Percentiles rank a stretch among this genome's conserved stretches.
Evolutionary conservation across 2,888 invertebrate genomes (phyloP).

Genomic region (Anthophora plumipes): DNA sequence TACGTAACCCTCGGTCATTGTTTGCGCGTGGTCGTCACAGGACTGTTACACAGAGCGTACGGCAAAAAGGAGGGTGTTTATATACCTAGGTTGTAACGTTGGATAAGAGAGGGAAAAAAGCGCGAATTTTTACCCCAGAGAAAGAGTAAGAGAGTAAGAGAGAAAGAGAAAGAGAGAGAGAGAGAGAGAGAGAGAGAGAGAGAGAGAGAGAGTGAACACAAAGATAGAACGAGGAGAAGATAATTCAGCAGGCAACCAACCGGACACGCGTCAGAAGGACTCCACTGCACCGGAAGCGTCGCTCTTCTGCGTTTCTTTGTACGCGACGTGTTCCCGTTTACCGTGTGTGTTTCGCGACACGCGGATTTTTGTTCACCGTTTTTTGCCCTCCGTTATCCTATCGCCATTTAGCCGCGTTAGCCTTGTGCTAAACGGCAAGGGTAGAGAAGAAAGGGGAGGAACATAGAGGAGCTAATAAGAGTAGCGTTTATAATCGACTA

Average conservation of each 20-base stretch:
- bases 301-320: constrained; percentile 53
- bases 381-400: constrained; percentile 22
- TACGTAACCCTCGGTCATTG: constrained; percentile 74
- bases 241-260: constrained; percentile 49
- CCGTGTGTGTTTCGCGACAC: constrained; percentile 3
- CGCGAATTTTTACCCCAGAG: constrained; percentile 50
- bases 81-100: constrained; percentile 33
- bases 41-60: constrained; percentile 55
- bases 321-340: constrained; percentile 38
- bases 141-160: constrained; percentile 4
- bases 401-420: constrained; percentile 28
- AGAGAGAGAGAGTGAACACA: constrained; percentile 15
- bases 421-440: not conserved
- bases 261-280: constrained; percentile 60
- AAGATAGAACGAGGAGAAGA: constrained; percentile 21
- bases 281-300: constrained; percentile 61
- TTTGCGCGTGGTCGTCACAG: constrained; percentile 68
- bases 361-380: constrained; percentile 16
- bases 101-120: constrained; percentile 51
- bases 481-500: constrained; percentile 19
- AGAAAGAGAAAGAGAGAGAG: constrained; percentile 16
- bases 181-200: too few relatives aligned
- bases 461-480: constrained; percentile 21
- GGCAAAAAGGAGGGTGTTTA: constrained; percentile 56
- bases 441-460: not conserved